Percentiles rank a stretch among this genome's conserved stretches.
These are phyloP conservation scores for Aurelia sp. DNA, from an alignment of 30 jellyfish, hydroid and myxozoan genomes.

Conservation along the genomic window DNA sequence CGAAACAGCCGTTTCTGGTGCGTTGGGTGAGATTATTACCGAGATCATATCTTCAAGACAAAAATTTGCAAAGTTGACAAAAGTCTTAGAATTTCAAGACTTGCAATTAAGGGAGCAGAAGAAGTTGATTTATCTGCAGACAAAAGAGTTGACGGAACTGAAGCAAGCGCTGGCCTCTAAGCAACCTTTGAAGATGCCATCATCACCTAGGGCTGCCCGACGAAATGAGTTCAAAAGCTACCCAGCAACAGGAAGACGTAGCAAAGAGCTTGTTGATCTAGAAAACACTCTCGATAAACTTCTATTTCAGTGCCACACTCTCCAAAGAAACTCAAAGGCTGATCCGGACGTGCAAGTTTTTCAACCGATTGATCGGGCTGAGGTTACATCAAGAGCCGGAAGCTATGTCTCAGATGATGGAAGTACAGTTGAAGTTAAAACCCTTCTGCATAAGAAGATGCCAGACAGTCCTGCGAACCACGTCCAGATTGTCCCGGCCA, in stretches of 20 bases:
- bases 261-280: slow-evolving; percentile 83
- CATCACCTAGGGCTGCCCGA: slow-evolving; percentile 47
- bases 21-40: slow-evolving; percentile 89
- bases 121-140: slow-evolving; percentile 66
- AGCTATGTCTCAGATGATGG: slow-evolving; percentile 49
- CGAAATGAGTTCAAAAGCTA: slow-evolving; percentile 57
- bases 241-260: slow-evolving; percentile 76
- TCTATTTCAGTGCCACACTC: slow-evolving; percentile 78
- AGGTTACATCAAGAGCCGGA: slow-evolving; percentile 43
- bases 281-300: slow-evolving; percentile 87
- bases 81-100: slow-evolving; percentile 75
- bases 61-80: slow-evolving; percentile 69
- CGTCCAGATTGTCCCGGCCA: slow-evolving; percentile 80
- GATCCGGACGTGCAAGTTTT: slow-evolving; percentile 59
- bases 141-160: slow-evolving; percentile 41
- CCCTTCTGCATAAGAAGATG: slow-evolving; percentile 53
- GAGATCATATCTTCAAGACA: slow-evolving; percentile 90
- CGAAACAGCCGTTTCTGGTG: slow-evolving; percentile 68
- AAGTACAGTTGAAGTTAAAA: slow-evolving; percentile 42
- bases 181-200: slow-evolving; percentile 13
- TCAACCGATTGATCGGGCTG: slow-evolving; percentile 60
- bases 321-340: slow-evolving; percentile 68
- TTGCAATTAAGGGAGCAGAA: slow-evolving; percentile 77
- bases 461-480: slow-evolving; percentile 72
- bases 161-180: neutral